Percentiles rank a stretch among this genome's conserved stretches.
Evolutionary conservation across 2,888 invertebrate genomes (phyloP).

Genomic region (Celastrina argiolus): DNA sequence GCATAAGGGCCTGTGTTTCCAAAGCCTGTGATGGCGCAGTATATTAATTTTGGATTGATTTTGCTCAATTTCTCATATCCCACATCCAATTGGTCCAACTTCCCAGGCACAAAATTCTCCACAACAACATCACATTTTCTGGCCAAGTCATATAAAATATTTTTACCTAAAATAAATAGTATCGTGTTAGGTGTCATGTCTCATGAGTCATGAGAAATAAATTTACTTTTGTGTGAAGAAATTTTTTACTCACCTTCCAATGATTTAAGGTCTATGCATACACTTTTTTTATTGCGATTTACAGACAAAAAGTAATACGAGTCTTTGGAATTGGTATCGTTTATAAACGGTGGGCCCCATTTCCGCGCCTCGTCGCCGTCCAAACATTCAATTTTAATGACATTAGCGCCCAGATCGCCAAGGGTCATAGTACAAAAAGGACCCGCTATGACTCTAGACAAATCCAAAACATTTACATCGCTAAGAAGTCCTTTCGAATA

Average conservation of each 20-base stretch:
- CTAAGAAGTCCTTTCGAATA: conserved; percentile 76
- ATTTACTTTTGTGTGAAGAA: background rate
- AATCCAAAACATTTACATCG: conserved; percentile 86
- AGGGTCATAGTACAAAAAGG: conserved; percentile 96
- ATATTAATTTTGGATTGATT: conserved; percentile 88
- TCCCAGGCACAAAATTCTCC: conserved; percentile 97
- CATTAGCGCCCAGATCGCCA: conserved; percentile 94
- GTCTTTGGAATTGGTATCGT: conserved; percentile 79
- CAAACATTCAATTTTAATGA: conserved; percentile 94
- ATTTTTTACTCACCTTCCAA: conserved; percentile 72
- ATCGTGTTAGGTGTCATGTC: background rate
- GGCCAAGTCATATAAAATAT: conserved; percentile 84
- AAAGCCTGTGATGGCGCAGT: conserved; percentile 96
- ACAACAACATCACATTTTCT: conserved; percentile 90
- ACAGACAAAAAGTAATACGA: conserved; percentile 90
- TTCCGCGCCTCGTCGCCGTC: conserved; percentile 90
- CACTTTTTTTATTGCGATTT: conserved; percentile 96
- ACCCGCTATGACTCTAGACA: conserved; percentile 93
- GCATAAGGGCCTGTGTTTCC: conserved; percentile 92
- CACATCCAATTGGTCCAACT: conserved; percentile 84
- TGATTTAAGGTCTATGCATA: conserved; percentile 90
- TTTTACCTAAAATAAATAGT: conserved; percentile 55
- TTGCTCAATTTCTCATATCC: conserved; percentile 86
- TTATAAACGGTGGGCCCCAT: conserved; percentile 95
- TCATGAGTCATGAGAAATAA: background rate